phyloP scores from a whole-genome alignment of 2,888 invertebrate species.

The Coelinius sp. region DNA sequence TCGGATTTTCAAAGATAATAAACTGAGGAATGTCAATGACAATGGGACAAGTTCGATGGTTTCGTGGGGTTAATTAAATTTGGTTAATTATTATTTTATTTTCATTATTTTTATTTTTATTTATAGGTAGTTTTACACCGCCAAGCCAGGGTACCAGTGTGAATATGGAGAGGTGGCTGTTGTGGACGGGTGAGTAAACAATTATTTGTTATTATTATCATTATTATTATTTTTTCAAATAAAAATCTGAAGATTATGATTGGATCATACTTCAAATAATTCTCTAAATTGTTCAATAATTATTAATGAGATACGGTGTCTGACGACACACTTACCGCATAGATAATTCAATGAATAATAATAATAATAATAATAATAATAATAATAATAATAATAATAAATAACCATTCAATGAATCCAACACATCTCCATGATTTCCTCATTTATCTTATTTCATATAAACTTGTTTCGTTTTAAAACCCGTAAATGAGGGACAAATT shows the following conservation, averaged over 20 bases:
- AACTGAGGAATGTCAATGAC: conserved; percentile 39
- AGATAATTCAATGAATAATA: conserved; percentile 1
- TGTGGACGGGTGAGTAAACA: conserved; percentile 63
- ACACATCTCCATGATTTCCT: neutral
- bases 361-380: neutral
- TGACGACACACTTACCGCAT: neutral
- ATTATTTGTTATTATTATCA: neutral
- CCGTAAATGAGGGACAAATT: conserved; percentile 3
- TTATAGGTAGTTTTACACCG: conserved; percentile 43
- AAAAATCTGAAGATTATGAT: neutral
- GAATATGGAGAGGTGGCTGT: conserved; percentile 64
- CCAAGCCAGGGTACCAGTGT: conserved; percentile 55
- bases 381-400: neutral
- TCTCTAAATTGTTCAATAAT: no score
- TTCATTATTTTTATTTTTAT: neutral
- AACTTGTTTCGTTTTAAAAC: neutral
- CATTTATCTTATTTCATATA: conserved; percentile 4
- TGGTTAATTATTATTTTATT: no score
- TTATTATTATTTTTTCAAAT: conserved; percentile 22
- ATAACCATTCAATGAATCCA: no score
- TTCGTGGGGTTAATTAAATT: no score
- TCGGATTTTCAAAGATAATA: conserved; percentile 34
- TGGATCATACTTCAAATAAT: no score
- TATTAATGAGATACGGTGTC: neutral
- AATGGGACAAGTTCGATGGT: conserved; percentile 10